Evolutionary conservation across 2,113 vertebrate genomes (phyloP).

Genomic region (Stictonetta naevosa): DNA sequence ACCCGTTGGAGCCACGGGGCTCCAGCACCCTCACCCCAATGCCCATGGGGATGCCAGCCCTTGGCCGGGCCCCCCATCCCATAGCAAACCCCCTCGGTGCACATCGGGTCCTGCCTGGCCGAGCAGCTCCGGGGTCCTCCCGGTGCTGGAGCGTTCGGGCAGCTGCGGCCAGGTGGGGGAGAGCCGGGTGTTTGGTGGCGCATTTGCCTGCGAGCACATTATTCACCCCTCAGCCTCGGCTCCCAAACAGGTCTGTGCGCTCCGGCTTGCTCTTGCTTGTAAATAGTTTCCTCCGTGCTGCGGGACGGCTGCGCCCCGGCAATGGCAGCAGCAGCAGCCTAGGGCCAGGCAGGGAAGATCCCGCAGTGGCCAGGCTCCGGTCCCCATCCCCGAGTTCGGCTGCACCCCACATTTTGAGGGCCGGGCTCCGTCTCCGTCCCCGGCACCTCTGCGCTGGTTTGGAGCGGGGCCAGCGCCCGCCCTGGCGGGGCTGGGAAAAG

Average conservation of each 20-base stretch:
- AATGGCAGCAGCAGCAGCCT: background rate
- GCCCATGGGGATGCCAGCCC: background rate
- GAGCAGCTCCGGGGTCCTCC: background rate
- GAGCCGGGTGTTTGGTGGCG: background rate
- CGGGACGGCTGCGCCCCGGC: background rate
- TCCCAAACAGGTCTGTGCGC: slow-evolving; percentile 59
- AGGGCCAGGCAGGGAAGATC: background rate
- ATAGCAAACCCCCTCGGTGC: background rate
- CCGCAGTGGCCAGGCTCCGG: rapidly evolving
- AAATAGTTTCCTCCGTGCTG: background rate
- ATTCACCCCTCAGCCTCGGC: slow-evolving; percentile 6
- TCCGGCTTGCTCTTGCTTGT: slow-evolving; percentile 21
- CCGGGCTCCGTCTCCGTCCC: background rate
- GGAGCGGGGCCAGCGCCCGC: slow-evolving; percentile 34
- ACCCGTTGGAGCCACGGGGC: background rate
- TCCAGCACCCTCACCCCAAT: background rate
- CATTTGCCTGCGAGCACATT: background rate
- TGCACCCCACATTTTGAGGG: rapidly evolving
- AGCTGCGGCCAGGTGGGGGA: background rate
- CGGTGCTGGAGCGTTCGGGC: background rate
- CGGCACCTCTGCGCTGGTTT: slow-evolving; percentile 19
- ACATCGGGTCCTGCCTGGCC: background rate
- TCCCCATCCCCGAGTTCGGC: background rate
- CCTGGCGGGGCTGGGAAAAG: slow-evolving; percentile 72
- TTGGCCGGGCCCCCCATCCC: background rate